phyloP scores from a whole-genome alignment of 2,113 vertebrate genomes.

The Trichechus manatus region DNA sequence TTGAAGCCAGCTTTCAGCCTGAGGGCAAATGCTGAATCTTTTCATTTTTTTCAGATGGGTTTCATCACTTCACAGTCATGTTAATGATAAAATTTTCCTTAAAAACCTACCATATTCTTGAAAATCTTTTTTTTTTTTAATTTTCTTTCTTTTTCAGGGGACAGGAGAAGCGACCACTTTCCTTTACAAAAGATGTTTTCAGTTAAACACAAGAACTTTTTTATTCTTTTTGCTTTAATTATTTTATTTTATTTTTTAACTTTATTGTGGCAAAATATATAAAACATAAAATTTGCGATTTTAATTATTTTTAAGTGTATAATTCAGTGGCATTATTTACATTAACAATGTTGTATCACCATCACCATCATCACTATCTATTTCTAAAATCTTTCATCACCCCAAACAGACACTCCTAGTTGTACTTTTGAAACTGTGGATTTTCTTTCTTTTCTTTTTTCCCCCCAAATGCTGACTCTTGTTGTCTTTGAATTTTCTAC shows the following conservation, averaged over 20 bases:
- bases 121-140: background rate
- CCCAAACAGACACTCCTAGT: background rate
- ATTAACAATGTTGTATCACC: no score
- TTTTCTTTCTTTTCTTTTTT: no score
- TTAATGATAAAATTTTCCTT: background rate
- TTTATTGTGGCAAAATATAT: no score
- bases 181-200: constrained; percentile 26
- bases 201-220: constrained; percentile 32
- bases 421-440: no score
- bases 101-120: constrained; percentile 16
- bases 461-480: background rate
- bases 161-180: background rate
- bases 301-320: no score
- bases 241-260: background rate
- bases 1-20: background rate
- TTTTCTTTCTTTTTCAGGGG: constrained; percentile 36
- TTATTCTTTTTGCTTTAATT: background rate
- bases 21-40: background rate
- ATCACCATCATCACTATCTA: no score
- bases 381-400: no score
- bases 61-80: constrained; percentile 57
- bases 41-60: constrained; percentile 67
- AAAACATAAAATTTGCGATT: no score
- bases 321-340: no score
- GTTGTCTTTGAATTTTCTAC: background rate